A percentile compares a stretch with the other conserved stretches of the same genome.
Evolutionary conservation across 2,113 vertebrate genomes (phyloP).

Genomic region (Trichechus manatus): DNA sequence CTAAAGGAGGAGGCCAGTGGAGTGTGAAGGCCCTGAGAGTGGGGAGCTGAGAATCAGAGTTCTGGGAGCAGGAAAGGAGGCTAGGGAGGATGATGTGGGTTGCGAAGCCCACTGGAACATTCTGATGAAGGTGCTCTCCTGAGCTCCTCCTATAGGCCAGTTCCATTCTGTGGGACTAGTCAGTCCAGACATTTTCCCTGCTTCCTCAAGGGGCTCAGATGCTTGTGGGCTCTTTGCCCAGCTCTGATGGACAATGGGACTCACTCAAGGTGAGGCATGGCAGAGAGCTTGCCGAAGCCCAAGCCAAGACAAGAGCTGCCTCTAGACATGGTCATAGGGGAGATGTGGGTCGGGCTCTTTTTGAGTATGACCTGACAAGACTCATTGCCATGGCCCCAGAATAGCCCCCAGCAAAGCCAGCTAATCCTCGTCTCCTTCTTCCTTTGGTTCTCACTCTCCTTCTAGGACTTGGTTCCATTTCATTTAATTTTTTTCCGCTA

Average conservation of each 20-base stretch:
- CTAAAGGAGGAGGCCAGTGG: background rate
- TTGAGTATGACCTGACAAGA: constrained; percentile 9
- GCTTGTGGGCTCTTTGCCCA: background rate
- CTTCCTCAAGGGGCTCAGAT: accelerated
- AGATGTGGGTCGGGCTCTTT: background rate
- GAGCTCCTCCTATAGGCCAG: background rate
- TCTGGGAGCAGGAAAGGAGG: background rate
- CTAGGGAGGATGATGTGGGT: background rate
- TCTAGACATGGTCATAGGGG: background rate
- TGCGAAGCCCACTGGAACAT: background rate
- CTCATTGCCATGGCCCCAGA: background rate
- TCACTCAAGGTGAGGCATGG: background rate
- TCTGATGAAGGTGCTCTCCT: background rate
- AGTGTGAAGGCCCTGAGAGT: background rate
- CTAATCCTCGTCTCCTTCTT: background rate
- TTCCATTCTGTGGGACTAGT: background rate
- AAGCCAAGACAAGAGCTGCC: background rate
- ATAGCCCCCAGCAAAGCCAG: background rate
- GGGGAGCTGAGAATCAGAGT: background rate
- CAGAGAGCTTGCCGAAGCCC: background rate
- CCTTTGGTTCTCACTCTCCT: constrained; percentile 11
- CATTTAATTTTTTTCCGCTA: constrained; percentile 48
- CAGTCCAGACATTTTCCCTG: background rate
- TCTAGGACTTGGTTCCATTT: constrained; percentile 67
- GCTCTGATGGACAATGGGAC: background rate